phyloP scores from a whole-genome alignment of 2,797 vertebrate species.

The Halcyon badia region DNA sequence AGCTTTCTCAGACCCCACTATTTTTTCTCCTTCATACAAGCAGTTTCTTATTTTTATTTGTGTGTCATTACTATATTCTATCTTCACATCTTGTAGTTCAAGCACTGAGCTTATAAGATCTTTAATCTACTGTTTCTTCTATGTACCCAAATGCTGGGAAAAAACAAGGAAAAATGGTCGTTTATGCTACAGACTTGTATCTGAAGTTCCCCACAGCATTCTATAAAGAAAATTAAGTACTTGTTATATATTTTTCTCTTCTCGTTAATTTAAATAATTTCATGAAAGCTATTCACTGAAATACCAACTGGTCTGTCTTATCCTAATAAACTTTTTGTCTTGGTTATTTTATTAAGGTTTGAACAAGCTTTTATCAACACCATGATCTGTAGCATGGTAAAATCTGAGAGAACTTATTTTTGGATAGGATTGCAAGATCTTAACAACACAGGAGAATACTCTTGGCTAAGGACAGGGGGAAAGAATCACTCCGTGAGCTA shows the following conservation, averaged over 20 bases:
- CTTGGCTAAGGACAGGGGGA: conserved; percentile 82
- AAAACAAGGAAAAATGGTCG: not conserved
- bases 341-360: conserved; percentile 82
- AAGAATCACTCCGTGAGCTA: conserved; percentile 78
- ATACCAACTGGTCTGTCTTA: not conserved
- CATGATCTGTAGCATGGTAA: conserved; percentile 82
- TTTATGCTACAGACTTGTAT: not conserved
- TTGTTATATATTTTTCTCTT: not conserved
- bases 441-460: conserved; percentile 85
- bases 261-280: not conserved
- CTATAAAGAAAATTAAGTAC: not conserved
- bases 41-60: not conserved
- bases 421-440: conserved; percentile 90
- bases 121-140: not conserved
- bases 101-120: not conserved
- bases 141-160: not conserved
- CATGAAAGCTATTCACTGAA: not conserved
- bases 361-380: conserved; percentile 95
- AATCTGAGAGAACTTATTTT: conserved; percentile 83
- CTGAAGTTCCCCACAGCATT: not conserved
- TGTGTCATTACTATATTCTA: not conserved
- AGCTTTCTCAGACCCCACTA: not conserved
- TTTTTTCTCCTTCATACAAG: not conserved
- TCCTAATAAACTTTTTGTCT: not conserved
- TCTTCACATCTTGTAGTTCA: not conserved